Conservation (phyloP, 2,888 invertebrate genomes). For the Drosophila robusta region DNA sequence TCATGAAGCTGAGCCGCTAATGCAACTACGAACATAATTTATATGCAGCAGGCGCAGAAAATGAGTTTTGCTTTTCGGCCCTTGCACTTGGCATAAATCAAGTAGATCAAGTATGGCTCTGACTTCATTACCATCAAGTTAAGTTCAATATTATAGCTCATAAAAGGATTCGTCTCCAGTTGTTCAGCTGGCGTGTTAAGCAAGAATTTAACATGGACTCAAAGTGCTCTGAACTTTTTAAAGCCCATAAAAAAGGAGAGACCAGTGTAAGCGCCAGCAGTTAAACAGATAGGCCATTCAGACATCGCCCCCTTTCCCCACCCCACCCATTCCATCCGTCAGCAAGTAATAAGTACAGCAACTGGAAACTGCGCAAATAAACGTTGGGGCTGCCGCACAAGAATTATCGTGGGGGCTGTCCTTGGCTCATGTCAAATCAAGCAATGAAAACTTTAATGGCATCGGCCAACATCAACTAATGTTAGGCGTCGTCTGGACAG, state of each 20-base stretch:
- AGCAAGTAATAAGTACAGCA: conserved; percentile 20
- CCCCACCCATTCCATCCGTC: conserved; percentile 9
- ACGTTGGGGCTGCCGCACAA: conserved; percentile 40
- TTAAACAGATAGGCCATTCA: conserved; percentile 41
- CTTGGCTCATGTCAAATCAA: conserved; percentile 44
- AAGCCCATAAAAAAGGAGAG: conserved; percentile 42
- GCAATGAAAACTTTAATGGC: conserved; percentile 62
- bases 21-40: conserved; percentile 58
- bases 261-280: conserved; percentile 19
- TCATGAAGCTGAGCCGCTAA: conserved; percentile 16
- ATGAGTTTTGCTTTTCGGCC: conserved; percentile 38
- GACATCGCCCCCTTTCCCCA: conserved; percentile 6
- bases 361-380: conserved; percentile 35
- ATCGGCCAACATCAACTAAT: conserved; percentile 22
- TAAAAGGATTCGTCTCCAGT: conserved; percentile 19
- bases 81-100: conserved; percentile 18
- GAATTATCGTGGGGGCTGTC: conserved; percentile 13
- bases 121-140: conserved; percentile 22
- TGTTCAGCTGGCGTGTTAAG: conserved; percentile 29
- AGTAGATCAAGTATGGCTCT: neutral
- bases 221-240: conserved; percentile 42
- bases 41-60: conserved; percentile 56
- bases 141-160: conserved; percentile 29
- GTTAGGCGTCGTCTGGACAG: conserved; percentile 32
- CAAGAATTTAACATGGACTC: conserved; percentile 37